Conservation (phyloP, 2,888 invertebrate species). For the Eilema sororculum region DNA sequence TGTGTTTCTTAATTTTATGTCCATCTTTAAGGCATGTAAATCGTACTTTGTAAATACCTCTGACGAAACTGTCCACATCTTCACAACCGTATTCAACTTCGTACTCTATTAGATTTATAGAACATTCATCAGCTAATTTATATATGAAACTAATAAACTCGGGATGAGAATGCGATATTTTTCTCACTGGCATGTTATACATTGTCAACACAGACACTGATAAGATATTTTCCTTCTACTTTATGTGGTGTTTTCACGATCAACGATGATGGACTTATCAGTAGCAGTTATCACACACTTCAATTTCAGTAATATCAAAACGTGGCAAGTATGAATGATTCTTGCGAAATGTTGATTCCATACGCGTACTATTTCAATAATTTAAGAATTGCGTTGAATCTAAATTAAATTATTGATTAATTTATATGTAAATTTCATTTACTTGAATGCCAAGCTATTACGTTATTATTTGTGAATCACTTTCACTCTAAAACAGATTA, state of each 20-base stretch:
- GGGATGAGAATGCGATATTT: constrained; percentile 65
- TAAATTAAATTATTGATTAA: no score
- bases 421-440: no score
- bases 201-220: constrained; percentile 41
- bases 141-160: constrained; percentile 67
- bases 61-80: constrained; percentile 66
- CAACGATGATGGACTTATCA: constrained; percentile 31
- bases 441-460: no score
- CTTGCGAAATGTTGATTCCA: background rate
- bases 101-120: constrained; percentile 59
- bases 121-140: constrained; percentile 60
- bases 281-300: constrained; percentile 24
- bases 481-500: background rate
- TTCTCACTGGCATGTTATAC: constrained; percentile 66
- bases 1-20: constrained; percentile 58
- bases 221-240: constrained; percentile 26
- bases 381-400: background rate
- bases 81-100: constrained; percentile 61
- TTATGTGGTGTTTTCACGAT: constrained; percentile 24
- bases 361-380: background rate
- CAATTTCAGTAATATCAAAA: constrained; percentile 28
- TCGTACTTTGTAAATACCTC: constrained; percentile 62
- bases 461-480: no score
- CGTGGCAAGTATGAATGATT: background rate
- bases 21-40: constrained; percentile 64